Evolutionary conservation across 2,797 vertebrate species (phyloP).

Genomic region (Myotis myotis): DNA sequence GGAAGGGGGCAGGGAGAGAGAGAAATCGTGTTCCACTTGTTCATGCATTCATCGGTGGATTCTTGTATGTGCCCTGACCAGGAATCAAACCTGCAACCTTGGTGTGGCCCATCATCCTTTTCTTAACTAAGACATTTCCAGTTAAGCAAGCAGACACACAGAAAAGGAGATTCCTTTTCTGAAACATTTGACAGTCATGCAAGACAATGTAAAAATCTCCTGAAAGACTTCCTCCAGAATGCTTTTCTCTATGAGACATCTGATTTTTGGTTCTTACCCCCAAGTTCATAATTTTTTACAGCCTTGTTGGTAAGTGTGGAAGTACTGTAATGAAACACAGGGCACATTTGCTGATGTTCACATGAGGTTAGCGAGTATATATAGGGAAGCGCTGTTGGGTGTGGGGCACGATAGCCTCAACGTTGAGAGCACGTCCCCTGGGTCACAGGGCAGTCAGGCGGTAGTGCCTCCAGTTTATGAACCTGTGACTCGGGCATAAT

Average conservation of each 20-base stretch:
- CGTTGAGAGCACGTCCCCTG: background rate
- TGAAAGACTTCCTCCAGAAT: background rate
- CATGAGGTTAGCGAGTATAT: background rate
- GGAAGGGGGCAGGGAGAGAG: background rate
- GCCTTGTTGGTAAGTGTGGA: background rate
- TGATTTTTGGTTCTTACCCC: background rate
- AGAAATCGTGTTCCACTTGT: background rate
- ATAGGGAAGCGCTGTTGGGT: background rate
- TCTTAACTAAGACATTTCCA: background rate
- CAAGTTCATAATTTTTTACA: background rate
- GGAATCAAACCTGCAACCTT: background rate
- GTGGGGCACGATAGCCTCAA: rapidly evolving
- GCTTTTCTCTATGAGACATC: background rate
- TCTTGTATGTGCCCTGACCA: background rate
- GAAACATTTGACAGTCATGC: background rate
- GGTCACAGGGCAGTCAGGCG: too few species aligned
- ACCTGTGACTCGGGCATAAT: background rate
- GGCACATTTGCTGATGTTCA: background rate
- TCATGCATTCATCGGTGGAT: background rate
- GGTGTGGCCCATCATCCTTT: background rate
- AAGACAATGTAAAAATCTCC: background rate
- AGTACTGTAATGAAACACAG: background rate
- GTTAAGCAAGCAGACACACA: background rate
- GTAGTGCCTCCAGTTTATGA: background rate
- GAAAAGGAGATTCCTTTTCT: background rate